Conservation (phyloP, 2,797 vertebrate species). For the Manis javanica region DNA sequence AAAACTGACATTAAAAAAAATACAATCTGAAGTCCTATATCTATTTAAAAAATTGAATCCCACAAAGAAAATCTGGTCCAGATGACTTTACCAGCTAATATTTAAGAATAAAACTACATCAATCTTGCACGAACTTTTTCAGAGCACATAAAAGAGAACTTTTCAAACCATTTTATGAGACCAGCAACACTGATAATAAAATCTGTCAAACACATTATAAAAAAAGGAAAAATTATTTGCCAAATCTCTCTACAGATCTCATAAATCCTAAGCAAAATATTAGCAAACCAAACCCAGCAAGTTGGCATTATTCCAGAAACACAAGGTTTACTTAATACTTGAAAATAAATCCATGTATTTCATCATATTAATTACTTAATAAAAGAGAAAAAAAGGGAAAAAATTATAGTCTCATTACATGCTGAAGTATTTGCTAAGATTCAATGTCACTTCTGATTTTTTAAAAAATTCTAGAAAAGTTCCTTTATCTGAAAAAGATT, state of each 20-base stretch:
- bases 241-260: neutral
- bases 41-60: neutral
- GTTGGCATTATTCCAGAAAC: neutral
- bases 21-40: neutral
- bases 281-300: conserved; percentile 32
- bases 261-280: conserved; percentile 21
- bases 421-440: neutral
- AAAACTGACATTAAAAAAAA: conserved; percentile 20
- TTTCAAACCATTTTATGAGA: neutral
- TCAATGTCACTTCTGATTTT: neutral
- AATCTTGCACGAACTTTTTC: neutral
- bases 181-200: neutral
- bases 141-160: neutral
- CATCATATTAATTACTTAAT: neutral
- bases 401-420: neutral
- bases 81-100: neutral
- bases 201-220: neutral
- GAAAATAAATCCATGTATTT: neutral
- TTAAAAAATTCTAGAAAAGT: neutral
- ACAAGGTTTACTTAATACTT: conserved; percentile 24
- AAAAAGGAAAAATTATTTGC: neutral
- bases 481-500: neutral
- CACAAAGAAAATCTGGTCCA: neutral
- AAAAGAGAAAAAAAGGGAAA: neutral
- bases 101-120: neutral